phyloP scores from a whole-genome alignment of 2,888 invertebrate species.

The Smittia sp. region DNA sequence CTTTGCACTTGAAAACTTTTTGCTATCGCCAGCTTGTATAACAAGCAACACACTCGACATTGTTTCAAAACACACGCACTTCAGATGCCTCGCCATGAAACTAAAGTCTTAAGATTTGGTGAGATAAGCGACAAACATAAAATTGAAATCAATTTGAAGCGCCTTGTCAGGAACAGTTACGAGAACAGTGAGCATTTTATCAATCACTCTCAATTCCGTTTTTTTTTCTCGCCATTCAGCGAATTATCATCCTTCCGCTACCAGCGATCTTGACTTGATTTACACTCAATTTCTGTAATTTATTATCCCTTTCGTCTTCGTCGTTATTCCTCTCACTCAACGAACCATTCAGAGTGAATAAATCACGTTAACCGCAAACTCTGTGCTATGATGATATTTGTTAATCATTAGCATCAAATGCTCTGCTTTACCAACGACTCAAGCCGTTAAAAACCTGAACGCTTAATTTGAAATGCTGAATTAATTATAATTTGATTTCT shows the following conservation, averaged over 20 bases:
- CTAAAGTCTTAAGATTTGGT: no score
- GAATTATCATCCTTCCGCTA: not conserved
- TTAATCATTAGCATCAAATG: constrained; percentile 2
- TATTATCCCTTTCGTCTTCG: not conserved
- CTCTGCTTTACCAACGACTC: not conserved
- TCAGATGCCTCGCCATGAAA: no score
- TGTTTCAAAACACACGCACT: no score
- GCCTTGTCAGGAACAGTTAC: not conserved
- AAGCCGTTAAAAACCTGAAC: not conserved
- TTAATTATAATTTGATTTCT: constrained; percentile 9
- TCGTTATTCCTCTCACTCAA: not conserved
- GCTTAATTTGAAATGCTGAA: not conserved
- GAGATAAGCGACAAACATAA: no score
- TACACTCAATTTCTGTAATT: constrained; percentile 1
- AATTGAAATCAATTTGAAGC: not conserved
- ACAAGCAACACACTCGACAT: no score
- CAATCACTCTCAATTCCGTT: no score
- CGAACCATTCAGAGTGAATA: constrained; percentile 14
- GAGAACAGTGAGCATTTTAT: no score
- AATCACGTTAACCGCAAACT: not conserved
- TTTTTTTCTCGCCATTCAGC: not conserved
- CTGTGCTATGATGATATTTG: not conserved
- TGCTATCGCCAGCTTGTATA: no score
- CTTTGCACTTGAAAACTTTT: no score
- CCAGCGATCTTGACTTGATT: constrained; percentile 7